Conservation (phyloP, 2,888 invertebrate species). For the Lochmaea capreae region DNA sequence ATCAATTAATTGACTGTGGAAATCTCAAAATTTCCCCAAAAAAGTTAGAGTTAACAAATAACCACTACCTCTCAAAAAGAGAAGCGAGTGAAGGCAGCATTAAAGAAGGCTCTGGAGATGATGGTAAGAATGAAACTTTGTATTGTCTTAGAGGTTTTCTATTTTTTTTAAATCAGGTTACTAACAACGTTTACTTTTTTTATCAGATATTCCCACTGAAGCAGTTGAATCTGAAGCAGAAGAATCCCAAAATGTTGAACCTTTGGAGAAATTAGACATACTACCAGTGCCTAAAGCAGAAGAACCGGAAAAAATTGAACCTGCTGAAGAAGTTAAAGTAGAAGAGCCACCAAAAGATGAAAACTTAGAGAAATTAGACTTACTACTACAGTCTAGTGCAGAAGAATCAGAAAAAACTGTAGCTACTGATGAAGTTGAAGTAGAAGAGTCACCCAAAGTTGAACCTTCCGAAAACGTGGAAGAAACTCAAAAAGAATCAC, state of each 20-base stretch:
- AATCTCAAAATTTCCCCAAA: constrained; percentile 35
- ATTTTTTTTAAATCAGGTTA: constrained; percentile 4
- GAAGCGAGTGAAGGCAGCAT: constrained; percentile 38
- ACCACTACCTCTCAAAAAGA: constrained; percentile 39
- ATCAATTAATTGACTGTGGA: constrained; percentile 40
- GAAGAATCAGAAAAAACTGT: not conserved
- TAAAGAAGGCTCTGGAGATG: constrained; percentile 47
- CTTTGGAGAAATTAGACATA: too few relatives aligned
- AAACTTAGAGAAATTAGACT: too few relatives aligned
- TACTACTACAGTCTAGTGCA: not conserved
- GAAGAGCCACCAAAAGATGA: constrained; percentile 3
- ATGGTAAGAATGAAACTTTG: constrained; percentile 34
- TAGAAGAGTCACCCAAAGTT: constrained; percentile 1
- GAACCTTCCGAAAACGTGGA: constrained; percentile 18
- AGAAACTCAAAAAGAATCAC: constrained; percentile 29
- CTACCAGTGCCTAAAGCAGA: constrained; percentile 17
- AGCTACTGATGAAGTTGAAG: not conserved
- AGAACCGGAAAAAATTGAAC: constrained; percentile 9
- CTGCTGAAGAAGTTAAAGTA: constrained; percentile 23
- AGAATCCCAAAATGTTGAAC: constrained; percentile 20
- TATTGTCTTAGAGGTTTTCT: not conserved
- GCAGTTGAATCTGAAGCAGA: constrained; percentile 20
- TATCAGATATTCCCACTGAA: not conserved
- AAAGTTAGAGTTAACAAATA: constrained; percentile 11
- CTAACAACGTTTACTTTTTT: not conserved